These are phyloP conservation scores for Kryptolebias marmoratus DNA, from an alignment of 2,113 vertebrate species.

Conservation along the genomic window DNA sequence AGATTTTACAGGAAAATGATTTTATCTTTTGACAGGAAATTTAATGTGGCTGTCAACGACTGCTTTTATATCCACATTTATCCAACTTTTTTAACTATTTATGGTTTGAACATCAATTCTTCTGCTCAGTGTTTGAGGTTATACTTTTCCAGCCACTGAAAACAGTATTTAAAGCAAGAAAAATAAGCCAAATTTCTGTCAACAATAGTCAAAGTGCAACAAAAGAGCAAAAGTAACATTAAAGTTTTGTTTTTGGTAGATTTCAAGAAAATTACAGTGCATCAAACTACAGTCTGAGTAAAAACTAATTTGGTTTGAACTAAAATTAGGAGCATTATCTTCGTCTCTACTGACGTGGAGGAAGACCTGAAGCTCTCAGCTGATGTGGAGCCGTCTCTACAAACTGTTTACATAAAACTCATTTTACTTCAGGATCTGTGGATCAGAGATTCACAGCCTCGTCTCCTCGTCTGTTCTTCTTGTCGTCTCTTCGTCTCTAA, in stretches of 20 bases:
- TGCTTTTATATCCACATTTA: background rate
- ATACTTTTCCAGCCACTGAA: no score
- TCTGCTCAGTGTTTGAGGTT: background rate
- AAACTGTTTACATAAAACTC: background rate
- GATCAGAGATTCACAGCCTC: background rate
- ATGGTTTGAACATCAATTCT: background rate
- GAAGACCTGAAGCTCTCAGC: background rate
- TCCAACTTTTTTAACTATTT: background rate
- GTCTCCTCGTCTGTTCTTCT: no score
- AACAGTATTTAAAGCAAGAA: no score
- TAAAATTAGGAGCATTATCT: no score
- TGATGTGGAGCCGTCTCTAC: background rate
- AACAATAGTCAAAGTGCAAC: no score
- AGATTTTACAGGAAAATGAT: background rate
- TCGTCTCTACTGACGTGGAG: no score
- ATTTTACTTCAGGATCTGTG: background rate
- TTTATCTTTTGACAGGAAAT: background rate
- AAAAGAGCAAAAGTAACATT: no score
- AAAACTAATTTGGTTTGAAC: no score
- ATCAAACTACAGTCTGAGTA: no score
- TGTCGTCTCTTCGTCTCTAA: background rate
- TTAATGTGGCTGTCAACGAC: background rate
- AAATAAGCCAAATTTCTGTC: no score
- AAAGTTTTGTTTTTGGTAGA: no score
- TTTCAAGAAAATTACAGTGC: no score